These are phyloP conservation scores for Dioctria linearis DNA, from an alignment of 2,888 invertebrate genomes.

Conservation along the genomic window DNA sequence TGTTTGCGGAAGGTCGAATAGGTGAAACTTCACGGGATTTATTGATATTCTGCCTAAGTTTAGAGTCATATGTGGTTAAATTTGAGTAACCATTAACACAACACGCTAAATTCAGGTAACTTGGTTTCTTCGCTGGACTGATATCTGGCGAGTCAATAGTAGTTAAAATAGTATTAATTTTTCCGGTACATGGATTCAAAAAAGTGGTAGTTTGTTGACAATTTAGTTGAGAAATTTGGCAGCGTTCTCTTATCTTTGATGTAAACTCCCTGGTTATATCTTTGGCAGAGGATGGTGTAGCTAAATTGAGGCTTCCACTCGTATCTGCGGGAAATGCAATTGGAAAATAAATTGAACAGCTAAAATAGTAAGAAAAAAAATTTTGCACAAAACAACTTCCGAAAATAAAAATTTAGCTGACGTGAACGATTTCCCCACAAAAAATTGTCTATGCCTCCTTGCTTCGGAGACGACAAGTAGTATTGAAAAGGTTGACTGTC, in stretches of 20 bases:
- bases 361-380: slow-evolving; percentile 2
- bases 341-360: slow-evolving; percentile 5
- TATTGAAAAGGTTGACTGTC: slow-evolving; percentile 5
- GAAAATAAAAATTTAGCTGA: slow-evolving; percentile 24
- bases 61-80: slow-evolving; percentile 88
- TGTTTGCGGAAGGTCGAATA: slow-evolving; percentile 74
- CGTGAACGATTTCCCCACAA: slow-evolving; percentile 26
- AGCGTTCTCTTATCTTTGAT: slow-evolving; percentile 75
- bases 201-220: slow-evolving; percentile 64
- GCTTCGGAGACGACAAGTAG: slow-evolving; percentile 5
- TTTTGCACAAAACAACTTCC: slow-evolving; percentile 4
- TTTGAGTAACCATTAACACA: slow-evolving; percentile 93
- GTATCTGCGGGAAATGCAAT: slow-evolving; percentile 66
- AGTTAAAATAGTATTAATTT: slow-evolving; percentile 67
- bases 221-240: slow-evolving; percentile 62
- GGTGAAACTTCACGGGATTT: slow-evolving; percentile 82
- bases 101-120: slow-evolving; percentile 90
- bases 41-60: slow-evolving; percentile 81
- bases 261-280: slow-evolving; percentile 76
- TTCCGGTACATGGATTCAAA: slow-evolving; percentile 64
- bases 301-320: slow-evolving; percentile 77
- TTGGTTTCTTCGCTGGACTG: slow-evolving; percentile 80
- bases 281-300: slow-evolving; percentile 76
- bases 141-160: slow-evolving; percentile 58
- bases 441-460: slow-evolving; percentile 14